A percentile compares a stretch with the other conserved stretches of the same genome.
Evolutionary conservation across 2,113 vertebrate genomes (phyloP).

Genomic region (Isichthys henryi): DNA sequence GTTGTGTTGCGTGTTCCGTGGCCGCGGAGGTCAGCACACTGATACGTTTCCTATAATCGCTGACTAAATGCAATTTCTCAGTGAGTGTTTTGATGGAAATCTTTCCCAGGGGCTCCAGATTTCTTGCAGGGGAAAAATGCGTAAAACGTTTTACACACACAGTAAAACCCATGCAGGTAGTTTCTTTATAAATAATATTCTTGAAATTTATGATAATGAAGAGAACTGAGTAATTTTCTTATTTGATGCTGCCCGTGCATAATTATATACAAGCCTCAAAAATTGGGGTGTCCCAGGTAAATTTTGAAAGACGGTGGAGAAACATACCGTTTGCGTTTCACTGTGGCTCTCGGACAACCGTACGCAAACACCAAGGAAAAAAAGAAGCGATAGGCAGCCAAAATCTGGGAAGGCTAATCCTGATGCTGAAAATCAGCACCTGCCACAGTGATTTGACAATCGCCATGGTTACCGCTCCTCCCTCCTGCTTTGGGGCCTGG

Average conservation of each 20-base stretch:
- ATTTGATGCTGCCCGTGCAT: not conserved
- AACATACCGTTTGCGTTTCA: not conserved
- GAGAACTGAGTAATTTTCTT: not conserved
- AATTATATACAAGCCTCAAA: not conserved
- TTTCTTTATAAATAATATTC: not conserved
- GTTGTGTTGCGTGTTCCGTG: not conserved
- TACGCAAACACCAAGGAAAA: conserved; percentile 9
- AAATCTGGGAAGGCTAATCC: conserved; percentile 46
- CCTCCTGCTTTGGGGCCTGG: conserved; percentile 29
- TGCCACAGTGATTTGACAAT: conserved; percentile 33
- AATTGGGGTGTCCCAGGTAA: not conserved
- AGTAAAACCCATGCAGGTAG: not conserved
- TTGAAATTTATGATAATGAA: not conserved
- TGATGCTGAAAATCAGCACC: conserved; percentile 37
- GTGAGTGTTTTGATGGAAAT: not conserved
- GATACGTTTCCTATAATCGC: not conserved
- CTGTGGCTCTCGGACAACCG: not conserved
- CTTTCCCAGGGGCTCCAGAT: not conserved
- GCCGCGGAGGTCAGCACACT: not conserved
- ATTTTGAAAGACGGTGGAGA: not conserved
- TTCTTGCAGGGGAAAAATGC: not conserved
- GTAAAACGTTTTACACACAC: not conserved
- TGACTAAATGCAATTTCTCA: not conserved
- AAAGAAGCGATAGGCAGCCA: conserved; percentile 31
- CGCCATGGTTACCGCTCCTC: conserved; percentile 57